Percentiles rank a stretch among this genome's conserved stretches.
phyloP scores from a whole-genome alignment of 2,113 vertebrate genomes.

The Asarcornis scutulata region DNA sequence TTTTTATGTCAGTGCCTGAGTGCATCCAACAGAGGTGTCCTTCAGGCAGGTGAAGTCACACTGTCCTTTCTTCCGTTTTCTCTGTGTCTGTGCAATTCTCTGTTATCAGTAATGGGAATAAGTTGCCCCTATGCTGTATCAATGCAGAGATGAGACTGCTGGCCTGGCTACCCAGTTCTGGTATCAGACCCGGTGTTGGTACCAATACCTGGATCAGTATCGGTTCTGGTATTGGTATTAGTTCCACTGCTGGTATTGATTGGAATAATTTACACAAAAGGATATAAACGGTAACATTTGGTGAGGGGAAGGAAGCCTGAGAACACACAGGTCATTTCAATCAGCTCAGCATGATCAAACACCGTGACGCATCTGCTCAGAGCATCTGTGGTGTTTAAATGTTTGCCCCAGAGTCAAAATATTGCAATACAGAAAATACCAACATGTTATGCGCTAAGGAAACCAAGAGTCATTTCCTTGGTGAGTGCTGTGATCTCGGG shows the following conservation, averaged over 20 bases:
- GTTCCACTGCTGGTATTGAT: not conserved
- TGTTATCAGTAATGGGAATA: not conserved
- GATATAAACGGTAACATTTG: not conserved
- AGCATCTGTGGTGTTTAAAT: not conserved
- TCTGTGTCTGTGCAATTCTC: not conserved
- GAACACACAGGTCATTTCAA: constrained; percentile 26
- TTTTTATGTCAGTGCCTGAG: not conserved
- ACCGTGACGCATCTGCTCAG: not conserved
- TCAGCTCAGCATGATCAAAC: not conserved
- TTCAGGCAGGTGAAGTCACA: not conserved
- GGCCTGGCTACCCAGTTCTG: not conserved
- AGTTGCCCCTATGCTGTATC: not conserved
- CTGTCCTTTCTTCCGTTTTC: not conserved
- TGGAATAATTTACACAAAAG: not conserved
- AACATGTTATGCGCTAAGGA: not conserved
- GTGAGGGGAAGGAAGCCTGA: not conserved
- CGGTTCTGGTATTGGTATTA: not conserved
- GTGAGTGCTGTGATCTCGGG: not conserved
- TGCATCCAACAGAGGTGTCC: not conserved
- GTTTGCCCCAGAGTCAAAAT: not conserved
- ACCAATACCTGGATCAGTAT: not conserved
- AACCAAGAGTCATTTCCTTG: not conserved
- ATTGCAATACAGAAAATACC: not conserved
- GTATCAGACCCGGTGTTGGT: not conserved
- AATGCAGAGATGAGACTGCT: not conserved